These are phyloP conservation scores for Apodemus speciosus DNA, from an alignment of 2,113 vertebrate genomes.

Conservation along the genomic window DNA sequence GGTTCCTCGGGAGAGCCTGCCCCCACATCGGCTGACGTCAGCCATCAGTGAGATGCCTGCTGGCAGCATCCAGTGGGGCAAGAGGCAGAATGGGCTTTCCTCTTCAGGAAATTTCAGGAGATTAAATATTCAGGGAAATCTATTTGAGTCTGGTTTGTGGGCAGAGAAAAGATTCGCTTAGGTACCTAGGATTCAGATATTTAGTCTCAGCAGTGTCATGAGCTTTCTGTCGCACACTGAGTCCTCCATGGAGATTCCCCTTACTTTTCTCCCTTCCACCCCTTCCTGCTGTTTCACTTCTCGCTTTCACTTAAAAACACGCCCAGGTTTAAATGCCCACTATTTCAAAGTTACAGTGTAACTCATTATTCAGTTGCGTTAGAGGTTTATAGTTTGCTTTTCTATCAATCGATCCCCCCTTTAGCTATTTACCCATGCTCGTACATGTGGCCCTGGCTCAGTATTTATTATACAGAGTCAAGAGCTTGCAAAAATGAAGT, in stretches of 20 bases:
- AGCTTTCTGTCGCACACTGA: conserved; percentile 29
- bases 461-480: not conserved
- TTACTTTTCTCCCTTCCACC: not conserved
- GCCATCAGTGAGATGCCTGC: conserved; percentile 45
- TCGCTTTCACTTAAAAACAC: not conserved
- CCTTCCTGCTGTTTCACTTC: not conserved
- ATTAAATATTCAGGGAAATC: conserved; percentile 73
- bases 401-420: not conserved
- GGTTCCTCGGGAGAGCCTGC: conserved; percentile 22
- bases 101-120: conserved; percentile 54
- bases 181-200: conserved; percentile 45
- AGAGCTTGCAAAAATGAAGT: conserved; percentile 32
- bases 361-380: not conserved
- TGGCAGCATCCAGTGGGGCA: not conserved
- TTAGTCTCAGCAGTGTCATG: conserved; percentile 5
- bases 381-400: conserved; percentile 29
- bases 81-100: not conserved
- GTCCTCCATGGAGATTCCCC: not conserved
- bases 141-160: conserved; percentile 55
- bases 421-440: not conserved
- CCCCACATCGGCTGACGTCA: not conserved
- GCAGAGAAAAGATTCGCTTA: conserved; percentile 59
- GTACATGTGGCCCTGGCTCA: not conserved
- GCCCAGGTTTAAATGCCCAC: not conserved
- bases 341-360: not conserved